Conservation (phyloP, 2,888 invertebrate genomes). For the Ornithoptera alexandrae region DNA sequence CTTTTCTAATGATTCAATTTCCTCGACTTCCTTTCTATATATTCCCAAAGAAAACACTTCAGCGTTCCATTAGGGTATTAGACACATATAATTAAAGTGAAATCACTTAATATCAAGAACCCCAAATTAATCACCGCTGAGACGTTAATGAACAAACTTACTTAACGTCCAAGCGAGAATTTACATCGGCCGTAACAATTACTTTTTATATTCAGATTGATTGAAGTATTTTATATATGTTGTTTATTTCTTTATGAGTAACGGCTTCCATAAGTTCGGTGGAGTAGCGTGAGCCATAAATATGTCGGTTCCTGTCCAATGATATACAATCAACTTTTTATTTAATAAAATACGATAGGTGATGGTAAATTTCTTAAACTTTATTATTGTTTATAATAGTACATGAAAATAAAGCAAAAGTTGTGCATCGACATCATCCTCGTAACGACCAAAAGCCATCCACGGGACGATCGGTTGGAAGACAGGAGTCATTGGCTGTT, state of each 20-base stretch:
- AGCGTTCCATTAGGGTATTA: no score
- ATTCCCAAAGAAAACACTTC: no score
- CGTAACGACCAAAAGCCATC: no score
- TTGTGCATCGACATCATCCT: no score
- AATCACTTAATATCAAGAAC: conserved; percentile 25
- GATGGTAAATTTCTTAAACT: not conserved
- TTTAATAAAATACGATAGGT: not conserved
- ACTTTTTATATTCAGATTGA: conserved; percentile 42
- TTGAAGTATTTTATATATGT: conserved; percentile 26
- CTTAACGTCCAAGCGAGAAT: conserved; percentile 55
- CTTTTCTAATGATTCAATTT: not conserved
- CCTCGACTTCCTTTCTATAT: not conserved
- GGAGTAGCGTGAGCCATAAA: conserved; percentile 14
- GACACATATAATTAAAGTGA: conserved; percentile 1
- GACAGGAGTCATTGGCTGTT: no score
- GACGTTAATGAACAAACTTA: conserved; percentile 51
- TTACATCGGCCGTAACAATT: conserved; percentile 52
- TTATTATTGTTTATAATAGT: no score
- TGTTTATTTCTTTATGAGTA: conserved; percentile 26
- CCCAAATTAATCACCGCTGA: conserved; percentile 34
- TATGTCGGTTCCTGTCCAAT: not conserved
- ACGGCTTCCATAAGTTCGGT: conserved; percentile 22
- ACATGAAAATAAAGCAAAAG: not conserved
- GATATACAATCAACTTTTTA: not conserved
- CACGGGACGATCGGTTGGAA: no score